These are phyloP conservation scores for Andrena trimmerana DNA, from an alignment of 2,888 invertebrate genomes.

Conservation along the genomic window DNA sequence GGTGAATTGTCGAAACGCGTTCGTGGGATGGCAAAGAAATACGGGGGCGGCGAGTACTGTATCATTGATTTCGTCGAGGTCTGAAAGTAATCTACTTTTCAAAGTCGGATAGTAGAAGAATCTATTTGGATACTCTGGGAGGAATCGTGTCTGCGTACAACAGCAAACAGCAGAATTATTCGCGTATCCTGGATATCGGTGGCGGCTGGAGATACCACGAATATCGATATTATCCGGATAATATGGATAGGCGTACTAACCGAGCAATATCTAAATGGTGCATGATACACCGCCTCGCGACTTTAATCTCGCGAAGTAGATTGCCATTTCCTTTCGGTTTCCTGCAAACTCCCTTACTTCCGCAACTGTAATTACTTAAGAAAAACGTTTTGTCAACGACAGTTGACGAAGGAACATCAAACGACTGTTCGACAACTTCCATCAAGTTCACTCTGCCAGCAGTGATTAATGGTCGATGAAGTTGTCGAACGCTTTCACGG, in stretches of 20 bases:
- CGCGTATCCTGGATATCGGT: constrained; percentile 34
- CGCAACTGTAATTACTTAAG: constrained; percentile 31
- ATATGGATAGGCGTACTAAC: constrained; percentile 35
- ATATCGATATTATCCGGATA: constrained; percentile 41
- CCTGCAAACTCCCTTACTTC: constrained; percentile 17
- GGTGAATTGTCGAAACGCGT: neutral
- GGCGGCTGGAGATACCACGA: constrained; percentile 34
- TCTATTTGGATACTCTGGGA: constrained; percentile 5
- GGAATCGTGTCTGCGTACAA: neutral
- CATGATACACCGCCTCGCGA: constrained; percentile 19
- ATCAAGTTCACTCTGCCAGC: neutral
- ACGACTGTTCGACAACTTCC: neutral
- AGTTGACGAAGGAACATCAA: neutral
- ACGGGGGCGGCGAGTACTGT: too few relatives aligned
- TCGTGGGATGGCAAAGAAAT: neutral
- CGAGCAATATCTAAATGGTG: constrained; percentile 52
- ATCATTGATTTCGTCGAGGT: too few relatives aligned
- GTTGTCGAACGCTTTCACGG: neutral
- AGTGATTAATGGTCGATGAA: neutral
- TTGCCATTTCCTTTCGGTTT: constrained; percentile 21
- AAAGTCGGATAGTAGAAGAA: neutral
- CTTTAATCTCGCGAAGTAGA: constrained; percentile 55
- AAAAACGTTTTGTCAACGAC: constrained; percentile 20
- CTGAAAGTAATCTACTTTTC: too few relatives aligned
- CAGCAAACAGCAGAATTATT: constrained; percentile 20